phyloP scores from a whole-genome alignment of 2,113 vertebrate genomes.

The Ursus arctos region DNA sequence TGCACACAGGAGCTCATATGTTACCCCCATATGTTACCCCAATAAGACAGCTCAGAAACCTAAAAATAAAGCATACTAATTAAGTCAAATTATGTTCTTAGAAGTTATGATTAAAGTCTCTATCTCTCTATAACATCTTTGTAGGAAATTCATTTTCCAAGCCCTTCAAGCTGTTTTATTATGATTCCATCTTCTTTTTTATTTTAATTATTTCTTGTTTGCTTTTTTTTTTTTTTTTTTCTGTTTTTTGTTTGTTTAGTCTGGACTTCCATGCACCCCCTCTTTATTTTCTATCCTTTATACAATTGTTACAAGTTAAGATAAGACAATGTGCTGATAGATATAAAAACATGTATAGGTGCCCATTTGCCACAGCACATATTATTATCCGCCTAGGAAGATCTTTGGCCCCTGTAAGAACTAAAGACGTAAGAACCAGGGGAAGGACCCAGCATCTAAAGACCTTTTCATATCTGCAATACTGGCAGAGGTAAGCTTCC shows the following conservation, averaged over 20 bases:
- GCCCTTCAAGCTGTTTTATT: neutral
- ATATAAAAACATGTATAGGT: neutral
- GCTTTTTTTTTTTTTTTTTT: neutral
- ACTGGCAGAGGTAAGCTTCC: neutral
- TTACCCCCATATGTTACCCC: neutral
- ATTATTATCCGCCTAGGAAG: neutral
- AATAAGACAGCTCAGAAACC: neutral
- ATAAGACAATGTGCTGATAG: neutral
- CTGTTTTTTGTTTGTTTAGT: neutral
- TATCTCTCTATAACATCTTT: neutral
- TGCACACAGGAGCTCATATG: neutral
- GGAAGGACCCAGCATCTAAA: neutral
- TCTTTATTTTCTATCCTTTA: neutral
- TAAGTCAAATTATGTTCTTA: neutral
- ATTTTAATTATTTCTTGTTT: neutral
- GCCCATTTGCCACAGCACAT: neutral
- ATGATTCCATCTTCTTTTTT: neutral
- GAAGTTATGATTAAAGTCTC: neutral
- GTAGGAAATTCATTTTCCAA: neutral
- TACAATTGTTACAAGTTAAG: neutral
- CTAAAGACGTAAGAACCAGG: neutral
- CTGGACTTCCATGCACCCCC: accelerated
- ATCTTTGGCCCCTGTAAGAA: neutral
- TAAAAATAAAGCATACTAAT: neutral
- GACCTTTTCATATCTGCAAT: neutral